Base-by-base conservation (phyloP, 2,113 vertebrate species). In the Boulengeromyrus knoepffleri region DNA sequence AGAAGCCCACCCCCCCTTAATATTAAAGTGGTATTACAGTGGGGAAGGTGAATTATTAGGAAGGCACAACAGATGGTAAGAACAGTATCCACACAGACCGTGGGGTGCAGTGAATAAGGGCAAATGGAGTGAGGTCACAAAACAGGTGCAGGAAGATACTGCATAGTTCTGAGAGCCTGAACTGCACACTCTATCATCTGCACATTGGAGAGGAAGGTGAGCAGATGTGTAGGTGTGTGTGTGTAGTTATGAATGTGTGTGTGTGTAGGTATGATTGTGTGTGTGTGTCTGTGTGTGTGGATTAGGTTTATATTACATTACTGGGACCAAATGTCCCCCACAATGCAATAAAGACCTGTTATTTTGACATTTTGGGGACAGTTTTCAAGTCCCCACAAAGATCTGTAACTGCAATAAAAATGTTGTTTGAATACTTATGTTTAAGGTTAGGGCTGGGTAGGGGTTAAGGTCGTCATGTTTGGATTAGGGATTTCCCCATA, bases 31-130 rank as follows among this genome's bases (percentile, higher is more conserved):
- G 21, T 27, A 42, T 21, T 49, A 27, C 21, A 45, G 47, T 92
- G 10, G 31, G 90, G 21, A 89, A 91, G n/a, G 62, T 80, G 15
- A 66, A 62, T 36, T 80, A 31, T 19, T 42, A 74, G 88, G 27
- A 88, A 88, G 31, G 49, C 42, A 85, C 83, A 85, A 85, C 83
- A 85, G 83, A 45, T 47, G 46, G 42, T 42, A 39, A 80, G 74
- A 80, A 36, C 74, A 80, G 46, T 42, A 45, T 49, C 83, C 83
- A 45, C 13, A 19, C 74, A 42, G 74, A 85, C 17, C 39, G 3
- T 49, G 46, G 83, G 39, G 46, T 86, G 46, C 24, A 46, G 10
- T 27, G 45, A 86, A 85, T 47, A 49, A 45, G 42, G 45, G 42
- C 83, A 85, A 45, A 45, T 17, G 15, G 45, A 49, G 46, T 27